Percentiles rank a stretch among this genome's conserved stretches.
Conservation (phyloP, 2,113 vertebrate genomes). For the Vulpes ferrilata region DNA sequence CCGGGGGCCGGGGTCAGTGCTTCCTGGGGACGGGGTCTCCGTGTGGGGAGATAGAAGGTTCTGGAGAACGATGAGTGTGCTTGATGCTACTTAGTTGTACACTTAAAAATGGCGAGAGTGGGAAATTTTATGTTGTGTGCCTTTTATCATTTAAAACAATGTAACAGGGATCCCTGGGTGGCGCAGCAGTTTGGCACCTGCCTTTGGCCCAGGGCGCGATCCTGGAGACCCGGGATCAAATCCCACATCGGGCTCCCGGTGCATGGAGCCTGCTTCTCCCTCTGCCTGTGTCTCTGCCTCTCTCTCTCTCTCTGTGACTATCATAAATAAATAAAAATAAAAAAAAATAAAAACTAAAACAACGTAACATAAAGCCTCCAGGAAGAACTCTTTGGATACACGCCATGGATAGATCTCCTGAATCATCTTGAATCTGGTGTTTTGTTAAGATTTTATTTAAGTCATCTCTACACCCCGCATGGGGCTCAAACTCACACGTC, state of each 20-base stretch:
- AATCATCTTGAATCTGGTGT: background rate
- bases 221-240: too few species aligned
- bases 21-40: background rate
- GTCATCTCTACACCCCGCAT: background rate
- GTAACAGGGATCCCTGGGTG: background rate
- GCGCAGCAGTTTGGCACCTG: too few species aligned
- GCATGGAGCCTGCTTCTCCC: too few species aligned
- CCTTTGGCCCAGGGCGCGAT: too few species aligned
- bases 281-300: too few species aligned
- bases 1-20: rapidly evolving
- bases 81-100: background rate
- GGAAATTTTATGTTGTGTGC: background rate
- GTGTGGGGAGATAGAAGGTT: background rate
- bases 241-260: too few species aligned
- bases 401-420: background rate
- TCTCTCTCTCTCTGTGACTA: too few species aligned
- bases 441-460: background rate
- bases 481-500: background rate
- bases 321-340: too few species aligned
- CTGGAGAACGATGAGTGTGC: background rate
- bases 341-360: too few species aligned
- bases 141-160: background rate
- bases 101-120: too few species aligned
- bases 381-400: background rate
- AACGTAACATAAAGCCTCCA: background rate